Percentiles rank a stretch among this genome's conserved stretches.
Conservation (phyloP, 2,888 invertebrate genomes). For the Halictus ligatus region DNA sequence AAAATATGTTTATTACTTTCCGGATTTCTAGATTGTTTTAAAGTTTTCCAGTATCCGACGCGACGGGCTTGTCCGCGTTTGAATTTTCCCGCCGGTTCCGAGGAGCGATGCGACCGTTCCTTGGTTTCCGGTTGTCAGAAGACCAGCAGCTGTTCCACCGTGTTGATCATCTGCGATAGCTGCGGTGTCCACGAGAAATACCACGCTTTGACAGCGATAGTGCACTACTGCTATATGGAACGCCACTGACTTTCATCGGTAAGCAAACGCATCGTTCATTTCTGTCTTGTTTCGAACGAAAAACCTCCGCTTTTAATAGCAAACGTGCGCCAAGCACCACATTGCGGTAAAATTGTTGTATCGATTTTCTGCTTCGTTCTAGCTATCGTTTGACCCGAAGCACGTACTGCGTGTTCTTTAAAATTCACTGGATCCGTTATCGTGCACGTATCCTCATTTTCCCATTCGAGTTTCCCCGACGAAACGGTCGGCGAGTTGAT, state of each 20-base stretch:
- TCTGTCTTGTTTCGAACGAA: background rate
- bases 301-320: background rate
- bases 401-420: background rate
- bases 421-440: slow-evolving; percentile 7
- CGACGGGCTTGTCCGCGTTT: background rate
- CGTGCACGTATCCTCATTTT: background rate
- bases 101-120: slow-evolving; percentile 18
- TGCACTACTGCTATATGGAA: slow-evolving; percentile 16
- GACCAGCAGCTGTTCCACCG: slow-evolving; percentile 53
- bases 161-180: slow-evolving; percentile 43
- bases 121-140: slow-evolving; percentile 60
- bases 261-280: slow-evolving; percentile 23
- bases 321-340: slow-evolving; percentile 44
- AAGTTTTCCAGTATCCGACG: background rate
- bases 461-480: too few species aligned
- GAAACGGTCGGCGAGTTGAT: background rate
- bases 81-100: slow-evolving; percentile 37
- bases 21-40: background rate
- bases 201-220: slow-evolving; percentile 1
- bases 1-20: background rate
- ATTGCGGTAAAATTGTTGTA: slow-evolving; percentile 62
- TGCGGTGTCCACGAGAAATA: slow-evolving; percentile 34
- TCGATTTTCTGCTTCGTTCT: slow-evolving; percentile 62
- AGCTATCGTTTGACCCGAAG: slow-evolving; percentile 44
- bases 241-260: slow-evolving; percentile 31